Percentiles rank a stretch among this genome's conserved stretches.
These are phyloP conservation scores for Rattus norvegicus DNA, from an alignment of 2,113 vertebrate genomes.

Conservation along the genomic window GRCr8 NC_086019.1:27795001-27795500, in stretches of 20 bases:
- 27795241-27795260: neutral
- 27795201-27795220: neutral
- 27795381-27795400: neutral
- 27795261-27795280: neutral
- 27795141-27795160: neutral
- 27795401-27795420: slow-evolving; percentile 44
- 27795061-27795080: too few relatives aligned
- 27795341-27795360: neutral
- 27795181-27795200: neutral
- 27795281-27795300: neutral
- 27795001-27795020: too few relatives aligned
- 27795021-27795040: too few relatives aligned
- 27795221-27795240: neutral
- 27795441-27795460: neutral
- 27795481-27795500: slow-evolving; percentile 13
- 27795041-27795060: too few relatives aligned
- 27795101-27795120: neutral
- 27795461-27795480: slow-evolving; percentile 44
- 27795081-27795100: too few relatives aligned
- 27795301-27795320: slow-evolving; percentile 36
- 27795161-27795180: neutral
- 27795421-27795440: neutral
- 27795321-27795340: neutral
- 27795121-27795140: too few relatives aligned
- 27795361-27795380: slow-evolving; percentile 26